These are phyloP conservation scores for Pygocentrus nattereri DNA, from an alignment of 2,797 vertebrate genomes.

Conservation along the genomic window DNA sequence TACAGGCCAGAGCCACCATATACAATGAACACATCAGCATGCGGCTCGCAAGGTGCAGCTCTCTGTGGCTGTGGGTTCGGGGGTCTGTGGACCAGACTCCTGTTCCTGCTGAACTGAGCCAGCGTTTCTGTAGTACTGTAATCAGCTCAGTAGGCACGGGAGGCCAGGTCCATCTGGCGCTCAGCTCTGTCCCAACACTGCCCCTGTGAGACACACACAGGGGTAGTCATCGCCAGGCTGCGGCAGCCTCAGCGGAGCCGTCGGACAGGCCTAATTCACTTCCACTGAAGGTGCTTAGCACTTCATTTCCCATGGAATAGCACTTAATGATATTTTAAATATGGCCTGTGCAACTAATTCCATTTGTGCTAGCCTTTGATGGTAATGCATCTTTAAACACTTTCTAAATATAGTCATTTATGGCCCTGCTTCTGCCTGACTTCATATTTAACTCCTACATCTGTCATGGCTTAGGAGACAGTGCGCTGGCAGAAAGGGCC, in stretches of 20 bases:
- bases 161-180: conserved; percentile 76
- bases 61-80: conserved; percentile 12
- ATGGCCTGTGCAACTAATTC: conserved; percentile 76
- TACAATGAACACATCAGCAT: neutral
- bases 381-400: conserved; percentile 84
- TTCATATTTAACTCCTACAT: conserved; percentile 85
- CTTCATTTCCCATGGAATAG: conserved; percentile 78
- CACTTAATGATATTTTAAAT: conserved; percentile 80
- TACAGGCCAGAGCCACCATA: neutral
- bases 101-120: conserved; percentile 99
- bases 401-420: conserved; percentile 82
- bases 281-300: conserved; percentile 57
- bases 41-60: neutral
- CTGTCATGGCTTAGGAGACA: conserved; percentile 76
- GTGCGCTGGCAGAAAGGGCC: conserved; percentile 49
- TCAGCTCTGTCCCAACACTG: conserved; percentile 6
- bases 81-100: conserved; percentile 88
- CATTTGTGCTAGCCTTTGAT: conserved; percentile 80
- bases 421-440: conserved; percentile 79
- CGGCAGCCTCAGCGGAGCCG: conserved; percentile 20
- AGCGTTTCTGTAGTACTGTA: conserved; percentile 97
- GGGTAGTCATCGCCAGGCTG: neutral
- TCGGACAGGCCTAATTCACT: conserved; percentile 46
- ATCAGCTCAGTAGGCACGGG: conserved; percentile 99
- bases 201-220: neutral